A percentile compares a stretch with the other conserved stretches of the same genome.
phyloP scores from a whole-genome alignment of 2,113 vertebrate genomes.

The Isurus oxyrinchus region DNA sequence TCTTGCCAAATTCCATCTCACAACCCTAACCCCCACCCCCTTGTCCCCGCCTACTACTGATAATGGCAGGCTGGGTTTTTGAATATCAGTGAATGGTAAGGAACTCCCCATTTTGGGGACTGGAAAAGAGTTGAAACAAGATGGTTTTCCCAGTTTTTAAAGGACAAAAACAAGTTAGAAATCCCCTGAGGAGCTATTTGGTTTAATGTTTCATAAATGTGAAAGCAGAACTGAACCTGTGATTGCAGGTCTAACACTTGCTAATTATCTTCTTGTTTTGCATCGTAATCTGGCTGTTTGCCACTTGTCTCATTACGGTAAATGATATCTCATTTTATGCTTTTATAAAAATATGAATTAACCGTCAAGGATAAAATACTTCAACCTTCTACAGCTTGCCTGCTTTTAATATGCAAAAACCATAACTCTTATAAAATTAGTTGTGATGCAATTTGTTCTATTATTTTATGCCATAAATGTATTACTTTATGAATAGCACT shows the following conservation, averaged over 20 bases:
- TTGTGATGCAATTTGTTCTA: neutral
- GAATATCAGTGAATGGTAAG: neutral
- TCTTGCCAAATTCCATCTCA: no score
- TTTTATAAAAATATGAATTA: constrained; percentile 5
- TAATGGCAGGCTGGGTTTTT: neutral
- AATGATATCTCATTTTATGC: neutral
- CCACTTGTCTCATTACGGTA: neutral
- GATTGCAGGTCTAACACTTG: neutral
- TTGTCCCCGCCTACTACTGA: no score
- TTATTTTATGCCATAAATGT: neutral
- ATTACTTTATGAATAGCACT: neutral
- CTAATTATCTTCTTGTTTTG: neutral
- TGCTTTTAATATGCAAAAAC: neutral
- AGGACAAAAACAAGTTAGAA: neutral
- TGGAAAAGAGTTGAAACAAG: neutral
- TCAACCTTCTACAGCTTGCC: neutral
- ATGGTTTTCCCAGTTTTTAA: neutral
- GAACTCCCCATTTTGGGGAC: neutral
- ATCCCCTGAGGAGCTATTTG: neutral
- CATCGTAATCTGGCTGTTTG: constrained; percentile 12
- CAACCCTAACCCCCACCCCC: no score
- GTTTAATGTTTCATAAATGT: neutral
- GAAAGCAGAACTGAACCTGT: neutral
- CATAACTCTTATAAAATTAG: neutral
- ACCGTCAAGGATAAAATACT: neutral